Evolutionary conservation across 2,797 vertebrate species (phyloP), one percentile per base, ranked within the genome.

Genomic region (Synanceia verrucosa): DNA sequence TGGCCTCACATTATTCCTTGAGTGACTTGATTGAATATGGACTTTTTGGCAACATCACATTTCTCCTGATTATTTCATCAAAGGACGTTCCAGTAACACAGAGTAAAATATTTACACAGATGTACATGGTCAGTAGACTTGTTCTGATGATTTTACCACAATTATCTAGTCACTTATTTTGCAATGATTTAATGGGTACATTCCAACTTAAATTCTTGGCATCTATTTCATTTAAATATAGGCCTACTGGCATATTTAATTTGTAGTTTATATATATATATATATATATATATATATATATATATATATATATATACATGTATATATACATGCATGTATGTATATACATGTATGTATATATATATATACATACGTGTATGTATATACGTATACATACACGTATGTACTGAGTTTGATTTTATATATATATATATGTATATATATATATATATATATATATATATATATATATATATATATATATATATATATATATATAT

Each of bases 231-330:
- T 18, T 12, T 41, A 9, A 8, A 41, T n/a, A 41, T 41, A 41
- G 16, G 0, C 37, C 37, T 41, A 41, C 16, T 41, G 37, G n/a
- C 37, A 18, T 41, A 41, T 18, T 18, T 18, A n/a, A n/a, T n/a
- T n/a, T n/a, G n/a, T n/a, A n/a, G n/a, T 28, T 69, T 47, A 55
- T 51, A 79, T 62, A 53, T 37, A 66, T 36, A 41, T 41, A 79
- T 44, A 53, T 46, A 67, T 34, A 52, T 55, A 74, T 33, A 65
- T 39, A 65, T 33, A 56, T 34, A 62, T 5, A 70, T 26, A 71
- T 10, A 50, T 43, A 78, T 4, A 37, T 23, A 72, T 43, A 36
- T 28, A 73, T 52, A 73, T 34, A 73, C 36, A 61, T 47, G 65
- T 57, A 65, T 12, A 33, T 19, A 34, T 7, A 55, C 19, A 48